A percentile compares a stretch with the other conserved stretches of the same genome.
Evolutionary conservation across 2,888 invertebrate species (phyloP).

Genomic region (Mesorhabditis spiculigera): DNA sequence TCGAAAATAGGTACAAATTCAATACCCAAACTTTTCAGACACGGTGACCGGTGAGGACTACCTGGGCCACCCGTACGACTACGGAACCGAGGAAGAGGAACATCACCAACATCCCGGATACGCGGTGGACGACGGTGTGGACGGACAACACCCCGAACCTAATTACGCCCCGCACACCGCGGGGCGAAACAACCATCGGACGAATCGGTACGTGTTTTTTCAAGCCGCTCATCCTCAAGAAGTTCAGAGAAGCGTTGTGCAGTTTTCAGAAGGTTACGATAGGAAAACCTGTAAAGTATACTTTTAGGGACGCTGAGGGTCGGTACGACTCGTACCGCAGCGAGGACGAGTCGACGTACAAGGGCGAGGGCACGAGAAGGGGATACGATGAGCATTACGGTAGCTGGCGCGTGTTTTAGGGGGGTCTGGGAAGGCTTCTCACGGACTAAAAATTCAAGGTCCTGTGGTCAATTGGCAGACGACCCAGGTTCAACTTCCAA

Average conservation of each 20-base stretch:
- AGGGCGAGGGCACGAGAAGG: not conserved
- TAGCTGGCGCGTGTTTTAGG: not conserved
- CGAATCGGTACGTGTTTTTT: not conserved
- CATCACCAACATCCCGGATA: not conserved
- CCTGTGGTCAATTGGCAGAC: too few relatives aligned
- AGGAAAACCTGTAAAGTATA: too few relatives aligned
- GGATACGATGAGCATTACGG: conserved; percentile 13
- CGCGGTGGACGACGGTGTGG: not conserved
- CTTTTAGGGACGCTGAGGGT: not conserved
- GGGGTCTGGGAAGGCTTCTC: too few relatives aligned
- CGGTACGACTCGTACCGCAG: conserved; percentile 21
- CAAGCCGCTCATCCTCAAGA: not conserved
- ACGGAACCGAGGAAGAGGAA: not conserved
- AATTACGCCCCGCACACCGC: conserved; percentile 11
- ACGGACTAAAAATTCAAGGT: too few relatives aligned
- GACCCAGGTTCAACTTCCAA: too few relatives aligned
- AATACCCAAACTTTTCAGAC: too few relatives aligned
- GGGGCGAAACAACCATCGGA: not conserved
- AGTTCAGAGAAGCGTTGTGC: too few relatives aligned
- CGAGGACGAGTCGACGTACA: conserved; percentile 14
- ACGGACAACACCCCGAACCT: conserved; percentile 11
- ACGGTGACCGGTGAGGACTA: not conserved
- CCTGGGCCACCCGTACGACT: not conserved
- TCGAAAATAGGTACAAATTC: too few relatives aligned
- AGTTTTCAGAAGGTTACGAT: too few relatives aligned